A percentile compares a stretch with the other conserved stretches of the same genome.
Conservation (phyloP, 1,140 invertebrate species). For the Pachyrhynchus sulphureomaculatus region DNA sequence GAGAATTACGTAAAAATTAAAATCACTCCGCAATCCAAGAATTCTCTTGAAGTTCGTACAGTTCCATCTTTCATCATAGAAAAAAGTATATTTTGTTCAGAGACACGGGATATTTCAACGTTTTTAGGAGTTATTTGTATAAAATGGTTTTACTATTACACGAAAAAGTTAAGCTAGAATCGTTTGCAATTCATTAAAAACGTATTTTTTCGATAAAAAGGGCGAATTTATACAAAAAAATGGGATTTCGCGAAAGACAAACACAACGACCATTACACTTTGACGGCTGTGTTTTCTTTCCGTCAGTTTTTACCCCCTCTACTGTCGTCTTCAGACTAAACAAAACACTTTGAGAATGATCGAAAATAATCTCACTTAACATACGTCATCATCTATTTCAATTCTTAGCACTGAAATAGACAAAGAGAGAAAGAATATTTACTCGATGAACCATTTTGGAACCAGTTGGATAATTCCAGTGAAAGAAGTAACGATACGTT, state of each 20-base stretch:
- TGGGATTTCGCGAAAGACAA: neutral
- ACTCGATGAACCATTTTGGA: no score
- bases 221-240: neutral
- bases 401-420: no score
- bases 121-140: neutral
- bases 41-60: neutral
- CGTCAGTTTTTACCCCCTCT: constrained; percentile 14
- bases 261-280: constrained; percentile 15
- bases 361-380: no score
- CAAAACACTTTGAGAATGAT: neutral
- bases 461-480: no score
- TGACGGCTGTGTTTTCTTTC: constrained; percentile 21
- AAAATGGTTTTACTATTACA: neutral
- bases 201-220: neutral
- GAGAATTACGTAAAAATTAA: constrained; percentile 1
- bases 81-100: neutral
- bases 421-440: no score
- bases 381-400: no score
- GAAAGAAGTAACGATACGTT: no score
- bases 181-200: constrained; percentile 1
- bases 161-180: neutral
- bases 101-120: neutral
- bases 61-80: constrained; percentile 16
- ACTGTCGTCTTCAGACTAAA: neutral
- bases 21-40: neutral